Evolutionary conservation across 2,797 vertebrate species (phyloP), one percentile per base, ranked within the genome.

Genomic region (Anas bahamensis): DNA sequence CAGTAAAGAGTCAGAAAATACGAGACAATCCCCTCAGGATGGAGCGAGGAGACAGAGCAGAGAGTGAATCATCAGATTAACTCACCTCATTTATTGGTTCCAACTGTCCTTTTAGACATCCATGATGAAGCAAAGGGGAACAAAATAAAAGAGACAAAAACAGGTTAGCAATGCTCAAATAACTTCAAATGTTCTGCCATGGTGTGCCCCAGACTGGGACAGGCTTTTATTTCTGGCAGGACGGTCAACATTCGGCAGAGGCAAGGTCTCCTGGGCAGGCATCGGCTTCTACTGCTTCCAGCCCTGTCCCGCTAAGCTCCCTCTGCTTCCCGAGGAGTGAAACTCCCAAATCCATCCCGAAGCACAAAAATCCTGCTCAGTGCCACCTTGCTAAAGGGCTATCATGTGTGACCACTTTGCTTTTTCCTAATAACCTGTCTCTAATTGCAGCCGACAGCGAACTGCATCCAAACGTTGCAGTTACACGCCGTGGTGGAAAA

Each of bases 1-100:
- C 93, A 79, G 78, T 50, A 56, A 72, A 93, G 86, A 89, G 91
- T 85, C 91, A 93, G 87, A 95, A 93, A 87, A 91, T 22, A 70
- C 63, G 24, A 97, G 89, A 86, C 93, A 90, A 96, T 94, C 90
- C 89, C 91, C 91, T 93, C 90, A 89, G 90, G 94, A 96, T 46
- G 64, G 75, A 93, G 81, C 13, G 42, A 91, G 89, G 92, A 96
- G 93, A 94, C 76, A 89, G 83, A 94, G 73, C 11, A 0, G 39
- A 74, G 95, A 90, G 96, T 91, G 86, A 94, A 97, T 96, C 95
- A 96, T 88, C 66, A 61, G 88, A 97, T 97, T 94, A 97, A 97
- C 98, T 97, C 97, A 99, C 98, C 98, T 99, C 98, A 89, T 98
- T 98, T 98, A 98, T 98, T 95, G 98, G 98, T 97, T 99, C 98